Evolutionary conservation across 2,888 invertebrate species (phyloP).

Genomic region (Drosophila barbarae): DNA sequence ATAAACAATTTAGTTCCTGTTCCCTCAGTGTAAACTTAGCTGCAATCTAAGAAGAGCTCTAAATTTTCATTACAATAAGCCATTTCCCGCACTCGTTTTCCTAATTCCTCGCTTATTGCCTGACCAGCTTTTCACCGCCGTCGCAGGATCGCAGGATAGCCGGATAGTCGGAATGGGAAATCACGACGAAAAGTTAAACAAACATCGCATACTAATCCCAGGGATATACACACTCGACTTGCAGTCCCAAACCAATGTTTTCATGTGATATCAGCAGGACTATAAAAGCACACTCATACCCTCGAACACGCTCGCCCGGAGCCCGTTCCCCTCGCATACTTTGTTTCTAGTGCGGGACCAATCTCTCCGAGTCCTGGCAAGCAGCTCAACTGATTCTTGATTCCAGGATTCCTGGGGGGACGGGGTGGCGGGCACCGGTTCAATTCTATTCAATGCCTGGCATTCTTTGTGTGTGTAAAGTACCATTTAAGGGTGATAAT

Average conservation of each 20-base stretch:
- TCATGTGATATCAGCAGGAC: constrained; percentile 50
- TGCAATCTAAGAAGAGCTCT: constrained; percentile 7
- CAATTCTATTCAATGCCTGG: constrained; percentile 71
- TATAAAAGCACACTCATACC: constrained; percentile 46
- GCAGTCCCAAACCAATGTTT: constrained; percentile 45
- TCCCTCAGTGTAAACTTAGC: constrained; percentile 1
- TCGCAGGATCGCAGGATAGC: background rate
- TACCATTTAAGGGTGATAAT: constrained; percentile 80
- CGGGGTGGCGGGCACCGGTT: constrained; percentile 49
- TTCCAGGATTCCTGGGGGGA: constrained; percentile 2
- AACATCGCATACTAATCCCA: constrained; percentile 63
- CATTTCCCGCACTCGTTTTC: constrained; percentile 18
- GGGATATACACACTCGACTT: constrained; percentile 45
- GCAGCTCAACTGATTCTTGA: constrained; percentile 44
- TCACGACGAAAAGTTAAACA: constrained; percentile 53
- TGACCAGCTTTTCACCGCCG: constrained; percentile 20
- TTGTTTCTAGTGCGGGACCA: constrained; percentile 32
- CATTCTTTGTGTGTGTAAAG: constrained; percentile 76
- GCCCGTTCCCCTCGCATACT: constrained; percentile 22
- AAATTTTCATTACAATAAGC: constrained; percentile 31
- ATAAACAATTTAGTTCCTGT: background rate
- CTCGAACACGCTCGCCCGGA: constrained; percentile 6
- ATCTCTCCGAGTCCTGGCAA: constrained; percentile 40
- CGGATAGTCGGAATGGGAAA: constrained; percentile 21
- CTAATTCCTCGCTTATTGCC: constrained; percentile 37